Evolutionary conservation across 2,113 vertebrate genomes (phyloP).

Genomic region (Himantopus leucocephalus): DNA sequence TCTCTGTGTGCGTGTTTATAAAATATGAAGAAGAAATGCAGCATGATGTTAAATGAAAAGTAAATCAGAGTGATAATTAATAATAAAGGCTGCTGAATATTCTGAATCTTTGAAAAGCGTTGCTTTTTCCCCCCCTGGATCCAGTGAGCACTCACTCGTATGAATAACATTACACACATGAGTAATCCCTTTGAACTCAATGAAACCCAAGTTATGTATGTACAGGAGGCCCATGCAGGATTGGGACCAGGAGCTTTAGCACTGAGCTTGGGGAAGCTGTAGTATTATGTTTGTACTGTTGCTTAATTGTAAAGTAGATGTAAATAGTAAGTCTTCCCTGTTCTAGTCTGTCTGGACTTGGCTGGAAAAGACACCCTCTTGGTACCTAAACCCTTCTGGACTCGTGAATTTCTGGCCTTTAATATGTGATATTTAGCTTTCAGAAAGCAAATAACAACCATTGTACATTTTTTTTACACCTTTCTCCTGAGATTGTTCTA

Average conservation of each 20-base stretch:
- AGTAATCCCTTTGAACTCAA: constrained; percentile 54
- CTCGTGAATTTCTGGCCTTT: constrained; percentile 5
- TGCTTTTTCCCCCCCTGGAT: background rate
- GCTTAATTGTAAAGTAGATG: constrained; percentile 22
- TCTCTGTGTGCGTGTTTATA: background rate
- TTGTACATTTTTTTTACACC: background rate
- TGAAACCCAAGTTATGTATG: constrained; percentile 38
- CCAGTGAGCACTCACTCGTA: constrained; percentile 44
- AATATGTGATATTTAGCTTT: constrained; percentile 55
- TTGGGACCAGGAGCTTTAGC: background rate
- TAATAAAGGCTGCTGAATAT: constrained; percentile 25
- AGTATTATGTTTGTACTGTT: constrained; percentile 21
- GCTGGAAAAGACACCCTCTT: background rate
- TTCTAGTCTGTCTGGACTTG: background rate
- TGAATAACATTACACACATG: constrained; percentile 49
- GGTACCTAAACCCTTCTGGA: background rate
- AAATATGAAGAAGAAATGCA: background rate
- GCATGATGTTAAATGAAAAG: constrained; percentile 19
- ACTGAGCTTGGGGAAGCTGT: background rate
- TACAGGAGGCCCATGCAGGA: background rate
- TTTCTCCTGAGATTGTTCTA: constrained; percentile 24
- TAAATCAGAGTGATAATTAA: constrained; percentile 42
- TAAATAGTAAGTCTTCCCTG: constrained; percentile 8
- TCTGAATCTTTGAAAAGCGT: constrained; percentile 31
- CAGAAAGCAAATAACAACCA: constrained; percentile 58